Conservation (phyloP, 2,113 vertebrate species). For the Hemiprocne comata region DNA sequence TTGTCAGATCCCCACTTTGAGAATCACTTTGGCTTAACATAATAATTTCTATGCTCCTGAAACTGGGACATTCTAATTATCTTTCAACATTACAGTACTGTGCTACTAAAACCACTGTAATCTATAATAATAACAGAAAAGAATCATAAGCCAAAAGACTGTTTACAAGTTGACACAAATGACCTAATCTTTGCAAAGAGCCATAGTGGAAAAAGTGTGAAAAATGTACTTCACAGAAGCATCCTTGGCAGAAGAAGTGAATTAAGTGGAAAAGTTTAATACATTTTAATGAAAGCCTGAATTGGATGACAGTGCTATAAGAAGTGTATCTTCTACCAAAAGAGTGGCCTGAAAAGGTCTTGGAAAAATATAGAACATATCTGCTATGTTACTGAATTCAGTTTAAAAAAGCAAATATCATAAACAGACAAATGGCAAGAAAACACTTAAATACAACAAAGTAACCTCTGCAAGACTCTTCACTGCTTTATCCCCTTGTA, state of each 20-base stretch:
- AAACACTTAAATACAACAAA: neutral
- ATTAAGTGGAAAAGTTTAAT: slow-evolving; percentile 21
- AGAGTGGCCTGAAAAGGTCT: neutral
- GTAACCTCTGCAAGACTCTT: slow-evolving; percentile 19
- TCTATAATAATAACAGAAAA: slow-evolving; percentile 46
- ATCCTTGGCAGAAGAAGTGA: slow-evolving; percentile 50
- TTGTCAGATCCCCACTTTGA: slow-evolving; percentile 44
- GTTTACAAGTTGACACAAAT: slow-evolving; percentile 70
- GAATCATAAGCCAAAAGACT: slow-evolving; percentile 56
- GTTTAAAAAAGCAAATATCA: slow-evolving; percentile 20
- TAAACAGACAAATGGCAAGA: slow-evolving; percentile 24
- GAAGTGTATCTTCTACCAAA: slow-evolving; percentile 29
- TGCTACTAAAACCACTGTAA: slow-evolving; percentile 35
- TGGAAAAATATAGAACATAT: neutral
- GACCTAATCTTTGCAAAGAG: slow-evolving; percentile 41
- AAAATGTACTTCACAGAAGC: slow-evolving; percentile 62
- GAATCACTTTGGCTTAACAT: neutral
- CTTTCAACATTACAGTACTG: slow-evolving; percentile 31
- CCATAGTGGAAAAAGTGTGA: slow-evolving; percentile 29
- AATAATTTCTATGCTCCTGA: slow-evolving; percentile 43
- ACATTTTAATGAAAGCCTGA: slow-evolving; percentile 45
- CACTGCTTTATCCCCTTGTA: neutral
- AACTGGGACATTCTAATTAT: slow-evolving; percentile 72
- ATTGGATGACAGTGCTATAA: slow-evolving; percentile 12
- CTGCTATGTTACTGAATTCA: neutral